Conservation (phyloP, 2,888 invertebrate genomes). For the Brenthis hecate region DNA sequence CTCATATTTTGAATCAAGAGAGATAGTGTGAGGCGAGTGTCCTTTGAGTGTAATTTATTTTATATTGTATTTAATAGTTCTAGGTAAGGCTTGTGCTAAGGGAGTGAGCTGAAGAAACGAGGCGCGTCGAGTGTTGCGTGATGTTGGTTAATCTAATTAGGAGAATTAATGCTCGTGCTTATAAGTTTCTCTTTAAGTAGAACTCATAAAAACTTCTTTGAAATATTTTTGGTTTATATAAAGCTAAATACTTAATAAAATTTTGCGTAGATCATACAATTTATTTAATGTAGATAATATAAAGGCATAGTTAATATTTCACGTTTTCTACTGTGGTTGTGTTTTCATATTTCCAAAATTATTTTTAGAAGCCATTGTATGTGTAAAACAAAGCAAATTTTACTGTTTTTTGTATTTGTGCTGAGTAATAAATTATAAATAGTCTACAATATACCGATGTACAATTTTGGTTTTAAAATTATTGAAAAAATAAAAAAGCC, state of each 20-base stretch:
- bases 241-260: conserved; percentile 1
- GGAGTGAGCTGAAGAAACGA: conserved; percentile 45
- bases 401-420: conserved; percentile 16
- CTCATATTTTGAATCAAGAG: conserved; percentile 20
- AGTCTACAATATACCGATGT: conserved; percentile 28
- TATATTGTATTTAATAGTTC: conserved; percentile 33
- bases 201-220: conserved; percentile 32
- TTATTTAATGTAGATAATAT: conserved; percentile 2
- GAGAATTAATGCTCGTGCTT: conserved; percentile 62
- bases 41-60: conserved; percentile 28
- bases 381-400: conserved; percentile 1
- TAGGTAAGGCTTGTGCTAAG: conserved; percentile 34
- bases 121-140: conserved; percentile 60
- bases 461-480: conserved; percentile 37
- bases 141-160: conserved; percentile 72
- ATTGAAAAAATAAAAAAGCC: conserved; percentile 33
- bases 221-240: conserved; percentile 15
- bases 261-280: conserved; percentile 6
- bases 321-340: neutral
- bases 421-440: conserved; percentile 27
- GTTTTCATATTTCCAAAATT: neutral
- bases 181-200: conserved; percentile 54
- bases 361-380: neutral
- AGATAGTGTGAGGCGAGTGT: conserved; percentile 26
- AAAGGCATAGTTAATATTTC: neutral